Base-by-base conservation (phyloP, 2,797 vertebrate species). In the Chaetophractus vellerosus region DNA sequence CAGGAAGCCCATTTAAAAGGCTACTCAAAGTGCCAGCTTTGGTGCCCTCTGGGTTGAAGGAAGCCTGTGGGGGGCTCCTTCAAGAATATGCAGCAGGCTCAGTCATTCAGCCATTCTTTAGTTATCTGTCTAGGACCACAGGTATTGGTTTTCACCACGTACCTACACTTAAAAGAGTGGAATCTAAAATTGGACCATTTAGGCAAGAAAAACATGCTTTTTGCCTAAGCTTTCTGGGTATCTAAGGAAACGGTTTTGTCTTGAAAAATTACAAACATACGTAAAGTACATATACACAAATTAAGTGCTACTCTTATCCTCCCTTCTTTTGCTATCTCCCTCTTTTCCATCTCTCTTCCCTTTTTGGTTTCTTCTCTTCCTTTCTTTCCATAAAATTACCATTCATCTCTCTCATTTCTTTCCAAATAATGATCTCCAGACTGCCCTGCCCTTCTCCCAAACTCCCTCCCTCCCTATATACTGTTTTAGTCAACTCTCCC, bases 141-240 rank as follows among this genome's bases (percentile, higher is more conserved):
- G 66, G 78, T 33, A 75, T 2, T 48, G 92, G 45, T 84, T 95
- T 94, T 87, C 83, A 50, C 36, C 83, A 50, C 36, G 61, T 80
- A 92, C 86, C 79, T 93, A 80, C 52, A 63, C 41, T 92, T 63
- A 21, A 2, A 2, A 52, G 41, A 88, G 28, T 68, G n/a, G 81
- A 86, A 84, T 81, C 88, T 88, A 83, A 93, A 94, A 95, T 68
- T 93, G 92, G 81, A 85, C 94, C 88, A 95, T 96, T 97, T 96
- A 97, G 83, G 80, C 79, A 95, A 96, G 90, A 88, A 97, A 97
- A 95, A 81, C 82, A 80, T 69, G 38, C 38, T 93, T 94, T 94
- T 92, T 89, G 90, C 94, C 96, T 95, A 92, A 97, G 96, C 97
- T 97, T 96, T 96, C 96, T 97, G 83, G 55, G 96, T 97, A 96